Evolutionary conservation across 2,113 vertebrate genomes (phyloP), one percentile per base, ranked within the genome.

Genomic region (Isurus oxyrinchus): DNA sequence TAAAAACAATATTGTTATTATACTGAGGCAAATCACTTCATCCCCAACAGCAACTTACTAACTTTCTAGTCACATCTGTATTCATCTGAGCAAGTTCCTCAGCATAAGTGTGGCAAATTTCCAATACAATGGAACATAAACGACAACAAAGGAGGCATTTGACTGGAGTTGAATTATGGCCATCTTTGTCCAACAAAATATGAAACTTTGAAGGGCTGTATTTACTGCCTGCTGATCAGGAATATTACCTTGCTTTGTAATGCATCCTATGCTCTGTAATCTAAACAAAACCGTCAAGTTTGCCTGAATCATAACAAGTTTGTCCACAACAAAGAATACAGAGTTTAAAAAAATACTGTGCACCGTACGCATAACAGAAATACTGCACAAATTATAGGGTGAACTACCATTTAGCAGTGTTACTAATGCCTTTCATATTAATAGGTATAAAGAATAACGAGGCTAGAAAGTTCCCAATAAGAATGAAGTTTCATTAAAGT

Each of bases 151-250:
- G 25, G 44, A 55, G 6, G 13, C 0, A 31, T 40, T 21, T 84
- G n/a, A 81, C 31, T 81, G 8, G 86, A 90, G 25, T 63, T 93
- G 59, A 57, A 93, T 61, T 63, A 94, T 55, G 35, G 49, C 35
- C 61, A 10, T 40, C n/a, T 25, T 66, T 66, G 61, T 44, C 21
- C 35, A 23, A 53, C 59, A n/a, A 94, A 94, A 61, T 40, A 35
- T 91, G 88, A 94, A 63, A 61, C 90, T 94, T 35, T 63, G 91
- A 94, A 63, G n/a, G 91, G 91, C 63, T 40, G n/a, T 40, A 25
- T n/a, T 61, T 23, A 27, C n/a, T 40, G n/a, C 3, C 57, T 94
- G 91, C 11, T 91, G 55, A 59, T 55, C 27, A 91, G 61, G 2
- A 94, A 40, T 53, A 61, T 63, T 61, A 23, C 10, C 66, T 94